These are phyloP conservation scores for Ibycter americanus DNA, from an alignment of 2,797 vertebrate genomes.

Conservation along the genomic window DNA sequence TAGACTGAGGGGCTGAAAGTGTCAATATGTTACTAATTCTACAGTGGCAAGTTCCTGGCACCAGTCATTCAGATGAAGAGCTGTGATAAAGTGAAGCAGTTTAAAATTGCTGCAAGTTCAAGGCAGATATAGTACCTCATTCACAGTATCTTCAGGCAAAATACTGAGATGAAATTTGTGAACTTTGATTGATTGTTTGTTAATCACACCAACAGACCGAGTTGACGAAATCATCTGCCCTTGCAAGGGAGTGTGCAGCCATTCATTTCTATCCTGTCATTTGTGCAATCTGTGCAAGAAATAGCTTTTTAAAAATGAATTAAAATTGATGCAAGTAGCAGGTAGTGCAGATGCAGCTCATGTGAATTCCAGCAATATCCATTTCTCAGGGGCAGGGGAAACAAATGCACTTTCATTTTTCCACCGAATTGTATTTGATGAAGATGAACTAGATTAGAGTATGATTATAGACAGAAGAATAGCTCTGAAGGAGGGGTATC, in stretches of 20 bases:
- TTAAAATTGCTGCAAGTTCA: conserved; percentile 48
- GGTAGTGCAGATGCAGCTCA: not conserved
- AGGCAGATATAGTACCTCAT: not conserved
- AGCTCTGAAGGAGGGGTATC: not conserved
- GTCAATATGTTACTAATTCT: conserved; percentile 65
- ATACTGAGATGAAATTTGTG: conserved; percentile 10
- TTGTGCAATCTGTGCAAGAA: not conserved
- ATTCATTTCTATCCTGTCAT: not conserved
- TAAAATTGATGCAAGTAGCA: not conserved
- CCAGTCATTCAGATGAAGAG: conserved; percentile 50
- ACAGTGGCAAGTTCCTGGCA: conserved; percentile 48
- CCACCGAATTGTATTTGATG: not conserved
- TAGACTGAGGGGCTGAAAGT: conserved; percentile 1
- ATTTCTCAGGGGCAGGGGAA: not conserved
- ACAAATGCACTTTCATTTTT: not conserved
- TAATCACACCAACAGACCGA: not conserved
- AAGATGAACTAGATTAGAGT: not conserved
- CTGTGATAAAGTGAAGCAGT: conserved; percentile 51
- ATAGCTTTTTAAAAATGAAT: not conserved
- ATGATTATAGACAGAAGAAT: not conserved
- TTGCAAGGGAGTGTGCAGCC: not conserved
- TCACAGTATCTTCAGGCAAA: not conserved
- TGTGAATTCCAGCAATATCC: not conserved
- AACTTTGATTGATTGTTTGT: conserved; percentile 14
- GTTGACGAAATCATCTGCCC: not conserved